Conservation (phyloP, 1,140 invertebrate species). For the Aphelenchoides besseyi region DNA sequence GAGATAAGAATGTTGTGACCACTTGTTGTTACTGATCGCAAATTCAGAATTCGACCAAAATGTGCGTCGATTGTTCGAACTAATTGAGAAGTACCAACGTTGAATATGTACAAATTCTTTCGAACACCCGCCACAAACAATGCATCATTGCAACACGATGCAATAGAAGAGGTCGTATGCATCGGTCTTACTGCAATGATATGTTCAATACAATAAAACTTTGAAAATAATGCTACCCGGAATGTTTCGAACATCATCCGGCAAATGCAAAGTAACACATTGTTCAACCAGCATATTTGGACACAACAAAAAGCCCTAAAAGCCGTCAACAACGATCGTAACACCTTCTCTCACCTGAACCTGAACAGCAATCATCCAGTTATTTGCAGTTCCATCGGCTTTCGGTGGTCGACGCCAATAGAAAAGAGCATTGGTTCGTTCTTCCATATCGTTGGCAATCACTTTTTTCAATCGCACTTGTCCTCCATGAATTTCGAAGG, state of each 20-base stretch:
- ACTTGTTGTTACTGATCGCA: constrained; percentile 78
- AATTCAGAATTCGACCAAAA: constrained; percentile 88
- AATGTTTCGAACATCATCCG: constrained; percentile 51
- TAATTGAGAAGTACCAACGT: constrained; percentile 69
- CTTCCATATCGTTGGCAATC: constrained; percentile 37
- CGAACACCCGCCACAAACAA: constrained; percentile 90
- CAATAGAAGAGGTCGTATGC: constrained; percentile 78
- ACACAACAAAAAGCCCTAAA: constrained; percentile 43
- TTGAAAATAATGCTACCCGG: constrained; percentile 71
- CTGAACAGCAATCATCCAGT: constrained; percentile 19
- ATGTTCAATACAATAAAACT: constrained; percentile 78
- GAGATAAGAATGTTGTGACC: constrained; percentile 90
- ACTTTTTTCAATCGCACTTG: constrained; percentile 25
- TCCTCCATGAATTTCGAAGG: constrained; percentile 26
- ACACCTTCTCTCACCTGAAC: not conserved
- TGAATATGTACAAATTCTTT: constrained; percentile 93
- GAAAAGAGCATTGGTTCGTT: constrained; percentile 39
- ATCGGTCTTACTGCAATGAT: constrained; percentile 87
- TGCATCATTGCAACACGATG: constrained; percentile 81
- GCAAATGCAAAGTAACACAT: constrained; percentile 34
- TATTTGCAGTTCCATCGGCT: constrained; percentile 5
- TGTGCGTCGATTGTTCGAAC: constrained; percentile 91
- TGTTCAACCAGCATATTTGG: constrained; percentile 39
- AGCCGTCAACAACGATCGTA: not conserved
- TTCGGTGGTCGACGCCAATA: constrained; percentile 29